These are phyloP conservation scores for Procambarus clarkii DNA, from an alignment of 1,140 invertebrate species.

Conservation along the genomic window DNA sequence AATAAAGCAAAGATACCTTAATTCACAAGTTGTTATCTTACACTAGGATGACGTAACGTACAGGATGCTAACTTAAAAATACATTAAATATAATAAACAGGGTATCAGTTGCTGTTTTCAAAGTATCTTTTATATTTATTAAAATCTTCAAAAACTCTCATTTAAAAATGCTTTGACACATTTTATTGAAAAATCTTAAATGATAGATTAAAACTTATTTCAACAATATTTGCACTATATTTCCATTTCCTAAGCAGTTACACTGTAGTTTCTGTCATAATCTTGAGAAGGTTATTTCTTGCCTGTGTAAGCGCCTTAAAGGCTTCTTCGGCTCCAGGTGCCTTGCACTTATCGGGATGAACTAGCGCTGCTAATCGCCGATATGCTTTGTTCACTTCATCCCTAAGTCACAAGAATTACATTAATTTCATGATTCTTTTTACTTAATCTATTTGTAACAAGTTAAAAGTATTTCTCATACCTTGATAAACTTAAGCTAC, in stretches of 20 bases:
- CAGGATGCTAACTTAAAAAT: no score
- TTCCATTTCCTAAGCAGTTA: neutral
- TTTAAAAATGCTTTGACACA: neutral
- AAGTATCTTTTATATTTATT: no score
- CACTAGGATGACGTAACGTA: no score
- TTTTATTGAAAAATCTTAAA: neutral
- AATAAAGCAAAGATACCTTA: neutral
- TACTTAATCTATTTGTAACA: no score
- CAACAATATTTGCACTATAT: neutral
- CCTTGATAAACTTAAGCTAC: no score
- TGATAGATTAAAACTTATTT: neutral
- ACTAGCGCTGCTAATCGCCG: conserved; percentile 77
- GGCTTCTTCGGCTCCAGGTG: conserved; percentile 78
- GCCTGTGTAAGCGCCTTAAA: conserved; percentile 76
- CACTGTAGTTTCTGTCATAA: conserved; percentile 69
- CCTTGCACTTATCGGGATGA: conserved; percentile 78
- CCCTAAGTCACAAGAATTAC: conserved; percentile 73
- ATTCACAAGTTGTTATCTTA: neutral
- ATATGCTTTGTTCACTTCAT: conserved; percentile 78
- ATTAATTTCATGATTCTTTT: no score
- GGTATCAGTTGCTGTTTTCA: no score
- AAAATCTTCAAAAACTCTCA: no score
- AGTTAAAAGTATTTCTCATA: no score
- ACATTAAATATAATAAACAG: no score
- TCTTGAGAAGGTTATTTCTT: conserved; percentile 63